A percentile compares a stretch with the other conserved stretches of the same genome.
Conservation (phyloP, 2,797 vertebrate species). For the Todus mexicanus region DNA sequence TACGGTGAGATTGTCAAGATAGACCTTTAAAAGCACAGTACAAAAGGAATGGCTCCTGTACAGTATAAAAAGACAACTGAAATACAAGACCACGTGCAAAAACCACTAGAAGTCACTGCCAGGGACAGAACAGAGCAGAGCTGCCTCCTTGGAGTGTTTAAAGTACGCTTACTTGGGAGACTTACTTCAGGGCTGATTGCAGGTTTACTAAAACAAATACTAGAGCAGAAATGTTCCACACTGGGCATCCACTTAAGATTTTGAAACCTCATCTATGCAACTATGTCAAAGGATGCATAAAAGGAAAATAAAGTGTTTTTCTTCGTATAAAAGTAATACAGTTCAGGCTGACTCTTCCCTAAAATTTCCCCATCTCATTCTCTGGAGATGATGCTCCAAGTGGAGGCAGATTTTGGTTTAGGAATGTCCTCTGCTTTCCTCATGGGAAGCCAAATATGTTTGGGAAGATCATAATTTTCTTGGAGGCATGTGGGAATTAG, state of each 20-base stretch:
- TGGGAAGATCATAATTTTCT: not conserved
- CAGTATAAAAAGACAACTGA: not conserved
- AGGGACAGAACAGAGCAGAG: not conserved
- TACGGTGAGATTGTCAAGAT: not conserved
- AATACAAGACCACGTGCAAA: not conserved
- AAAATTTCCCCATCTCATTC: not conserved
- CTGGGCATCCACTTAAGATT: not conserved
- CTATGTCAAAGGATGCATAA: not conserved
- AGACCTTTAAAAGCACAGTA: not conserved
- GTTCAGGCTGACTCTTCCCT: not conserved
- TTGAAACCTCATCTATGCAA: not conserved
- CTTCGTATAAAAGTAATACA: not conserved
- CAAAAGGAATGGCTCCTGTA: not conserved
- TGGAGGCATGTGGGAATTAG: not conserved
- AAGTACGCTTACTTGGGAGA: not conserved
- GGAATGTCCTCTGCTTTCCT: not conserved
- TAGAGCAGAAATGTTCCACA: not conserved
- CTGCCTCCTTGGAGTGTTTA: not conserved
- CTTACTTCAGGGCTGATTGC: not conserved
- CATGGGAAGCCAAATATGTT: not conserved
- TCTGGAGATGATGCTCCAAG: not conserved
- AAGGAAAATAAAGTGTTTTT: not conserved
- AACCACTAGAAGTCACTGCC: not conserved
- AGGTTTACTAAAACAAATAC: not conserved
- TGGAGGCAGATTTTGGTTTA: not conserved